Evolutionary conservation across 2,113 vertebrate genomes (phyloP), one percentile per base, ranked within the genome.

Genomic region (Psittacus erithacus): DNA sequence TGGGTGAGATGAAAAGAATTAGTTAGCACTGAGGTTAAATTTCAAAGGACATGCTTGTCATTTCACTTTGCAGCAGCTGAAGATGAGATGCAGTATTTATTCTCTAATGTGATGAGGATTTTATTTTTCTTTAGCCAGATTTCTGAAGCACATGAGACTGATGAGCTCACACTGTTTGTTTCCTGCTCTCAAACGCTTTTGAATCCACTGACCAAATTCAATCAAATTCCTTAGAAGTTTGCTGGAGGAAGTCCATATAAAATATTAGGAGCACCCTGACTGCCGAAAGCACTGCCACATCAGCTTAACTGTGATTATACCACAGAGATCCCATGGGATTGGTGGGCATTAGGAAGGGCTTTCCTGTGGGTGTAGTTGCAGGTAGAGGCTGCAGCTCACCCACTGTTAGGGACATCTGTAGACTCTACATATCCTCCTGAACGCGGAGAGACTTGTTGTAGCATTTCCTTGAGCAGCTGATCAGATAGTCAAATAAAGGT

Each of bases 51-150:
- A 4, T 4, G 1, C 14, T 47, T 20, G 16, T 59, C 8, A 29
- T 74, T 95, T 88, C 77, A 60, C 64, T 93, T 90, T 69, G 59
- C 82, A 67, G 50, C 82, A 96, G 73, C 41, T 83, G 55, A 69
- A 80, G 41, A 53, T 82, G 63, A 85, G 74, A 73, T 53, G 73
- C 7, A 10, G 22, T 77, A 29, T 78, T 85, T 86, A 27, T 78
- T 87, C 55, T 77, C 33, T 65, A 53, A 31, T 8, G 24, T 44
- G 33, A 71, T 59, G 43, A 86, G 18, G 33, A 39, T 22, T 59
- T 25, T 35, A 16, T 33, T 15, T 46, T 43, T 60, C 65, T 62
- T 63, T 50, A 50, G 11, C 17, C 63, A 83, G 12, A 53, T 82
- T 82, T 86, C 41, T 93, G 82, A 80, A 77, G n/a, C 96, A 88